Conservation (phyloP, 30 jellyfish, hydroid and myxozoan genomes). For the Sanderia malayensis region DNA sequence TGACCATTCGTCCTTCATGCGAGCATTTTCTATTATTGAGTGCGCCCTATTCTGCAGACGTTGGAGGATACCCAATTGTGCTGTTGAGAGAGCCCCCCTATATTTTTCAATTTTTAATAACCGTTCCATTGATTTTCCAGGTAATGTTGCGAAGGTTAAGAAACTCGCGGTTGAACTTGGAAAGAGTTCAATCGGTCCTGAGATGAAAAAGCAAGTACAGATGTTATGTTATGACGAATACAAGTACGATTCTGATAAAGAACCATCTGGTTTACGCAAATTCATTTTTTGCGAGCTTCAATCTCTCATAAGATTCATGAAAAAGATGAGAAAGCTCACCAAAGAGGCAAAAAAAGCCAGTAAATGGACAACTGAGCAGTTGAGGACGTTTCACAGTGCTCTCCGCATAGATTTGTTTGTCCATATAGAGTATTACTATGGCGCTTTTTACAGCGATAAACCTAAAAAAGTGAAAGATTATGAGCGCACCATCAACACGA, state of each 20-base stretch:
- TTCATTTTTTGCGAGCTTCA: conserved; percentile 8
- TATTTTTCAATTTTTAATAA: too few species aligned
- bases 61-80: too few species aligned
- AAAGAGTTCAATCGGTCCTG: not conserved
- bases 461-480: conserved; percentile 9
- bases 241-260: not conserved
- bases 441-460: not conserved
- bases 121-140: too few species aligned
- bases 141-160: not conserved
- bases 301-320: not conserved
- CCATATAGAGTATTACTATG: not conserved
- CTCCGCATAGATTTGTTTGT: not conserved
- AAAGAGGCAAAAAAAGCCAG: not conserved
- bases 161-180: not conserved
- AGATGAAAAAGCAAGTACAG: conserved; percentile 9
- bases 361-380: not conserved
- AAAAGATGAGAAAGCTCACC: conserved; percentile 9
- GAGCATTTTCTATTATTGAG: too few species aligned
- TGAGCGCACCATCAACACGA: conserved; percentile 15
- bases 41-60: too few species aligned
- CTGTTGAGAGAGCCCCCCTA: too few species aligned
- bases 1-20: too few species aligned
- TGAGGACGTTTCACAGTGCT: conserved; percentile 3
- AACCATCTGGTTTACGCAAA: not conserved
- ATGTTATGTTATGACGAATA: too few species aligned